phyloP scores from a whole-genome alignment of 2,113 vertebrate genomes.

The Silurus meridionalis region DNA sequence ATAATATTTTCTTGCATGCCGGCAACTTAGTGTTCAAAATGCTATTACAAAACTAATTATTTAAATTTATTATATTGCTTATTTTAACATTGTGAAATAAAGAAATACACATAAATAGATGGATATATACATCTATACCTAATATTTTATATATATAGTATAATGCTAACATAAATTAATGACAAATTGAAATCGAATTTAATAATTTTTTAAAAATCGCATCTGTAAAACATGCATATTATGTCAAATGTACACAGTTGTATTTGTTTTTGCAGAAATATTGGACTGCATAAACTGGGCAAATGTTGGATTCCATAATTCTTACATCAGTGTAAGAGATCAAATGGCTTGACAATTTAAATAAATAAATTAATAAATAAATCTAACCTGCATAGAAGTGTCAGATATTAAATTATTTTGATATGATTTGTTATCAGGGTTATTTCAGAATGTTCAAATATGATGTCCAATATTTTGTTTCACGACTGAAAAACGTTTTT shows the following conservation, averaged over 20 bases:
- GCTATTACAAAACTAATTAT: neutral
- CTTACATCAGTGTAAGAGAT: neutral
- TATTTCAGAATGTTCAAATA: neutral
- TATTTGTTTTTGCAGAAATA: slow-evolving; percentile 1
- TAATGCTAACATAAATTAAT: neutral
- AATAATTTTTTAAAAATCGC: neutral
- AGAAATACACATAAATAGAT: too few relatives aligned
- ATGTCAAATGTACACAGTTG: neutral
- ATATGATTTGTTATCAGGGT: neutral
- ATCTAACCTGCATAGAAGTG: neutral
- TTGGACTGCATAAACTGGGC: neutral
- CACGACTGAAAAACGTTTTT: neutral
- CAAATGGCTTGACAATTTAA: neutral
- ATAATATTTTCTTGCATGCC: neutral
- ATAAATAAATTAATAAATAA: neutral
- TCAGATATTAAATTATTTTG: neutral
- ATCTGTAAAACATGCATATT: neutral
- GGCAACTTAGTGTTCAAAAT: neutral
- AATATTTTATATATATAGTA: neutral
- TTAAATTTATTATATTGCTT: neutral
- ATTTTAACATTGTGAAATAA: neutral
- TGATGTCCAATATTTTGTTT: neutral
- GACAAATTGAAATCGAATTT: too few relatives aligned
- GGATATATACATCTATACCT: too few relatives aligned
- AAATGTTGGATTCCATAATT: neutral